Base-by-base conservation (phyloP, 2,797 vertebrate genomes). In the Xiphorhynchus erythropygius region DNA sequence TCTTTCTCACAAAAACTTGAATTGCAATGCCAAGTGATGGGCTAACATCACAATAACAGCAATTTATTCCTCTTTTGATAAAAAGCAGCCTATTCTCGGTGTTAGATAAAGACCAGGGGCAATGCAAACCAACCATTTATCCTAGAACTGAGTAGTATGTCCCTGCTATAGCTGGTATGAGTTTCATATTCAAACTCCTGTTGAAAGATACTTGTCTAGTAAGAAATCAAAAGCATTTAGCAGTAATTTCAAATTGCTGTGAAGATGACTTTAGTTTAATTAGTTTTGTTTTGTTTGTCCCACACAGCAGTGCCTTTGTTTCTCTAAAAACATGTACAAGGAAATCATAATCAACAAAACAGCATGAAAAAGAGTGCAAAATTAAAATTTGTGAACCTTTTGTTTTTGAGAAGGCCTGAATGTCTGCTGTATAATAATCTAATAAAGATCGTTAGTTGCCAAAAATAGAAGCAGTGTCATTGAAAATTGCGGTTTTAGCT, bases 41-140 rank as follows among this genome's bases (percentile, higher is more conserved):
- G 97, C 98, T 98, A 98, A 98, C 97, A 98, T 98, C 98, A 98
- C 98, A 98, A 98, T 98, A 98, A 98, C 97, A 98, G 97, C 98
- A 97, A 98, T 98, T 98, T 98, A 98, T 98, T 98, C 97, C 97
- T 98, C 98, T 98, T 98, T 98, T 98, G 98, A 98, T 98, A 97
- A 98, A 98, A 98, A 98, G 97, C 98, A 97, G 98, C 96, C 98
- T 98, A 98, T 98, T 98, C 98, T 98, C 97, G 92, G 96, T 96
- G 97, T 97, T 97, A 98, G 97, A 98, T 98, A 98, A 98, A 98
- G 98, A 97, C 97, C 97, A 97, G 97, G 97, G 97, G 97, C 98
- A 97, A 98, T 98, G 98, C 98, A 98, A 98, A 98, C 98, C 97
- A 97, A 97, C 97, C 97, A 98, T 98, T 98, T 98, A 98, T 97